Percentiles rank a stretch among this genome's conserved stretches.
phyloP scores from a whole-genome alignment of 2,797 vertebrate genomes.

The Falco peregrinus region DNA sequence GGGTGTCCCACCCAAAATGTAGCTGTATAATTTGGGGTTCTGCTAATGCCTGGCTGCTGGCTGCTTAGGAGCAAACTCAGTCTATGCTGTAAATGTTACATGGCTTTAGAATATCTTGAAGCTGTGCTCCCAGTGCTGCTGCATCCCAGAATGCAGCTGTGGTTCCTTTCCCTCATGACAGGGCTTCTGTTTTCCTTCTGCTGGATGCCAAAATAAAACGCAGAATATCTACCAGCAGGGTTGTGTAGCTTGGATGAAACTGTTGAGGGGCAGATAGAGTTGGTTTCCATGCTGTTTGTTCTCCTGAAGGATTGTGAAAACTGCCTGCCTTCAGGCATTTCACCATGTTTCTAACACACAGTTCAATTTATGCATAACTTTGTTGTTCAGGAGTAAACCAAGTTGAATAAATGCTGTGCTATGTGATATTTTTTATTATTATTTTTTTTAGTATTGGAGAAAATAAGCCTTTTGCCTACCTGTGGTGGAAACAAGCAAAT shows the following conservation, averaged over 20 bases:
- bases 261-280: background rate
- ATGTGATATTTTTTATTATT: background rate
- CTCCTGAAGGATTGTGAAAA: background rate
- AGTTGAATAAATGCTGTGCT: conserved; percentile 7
- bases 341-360: background rate
- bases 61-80: background rate
- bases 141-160: background rate
- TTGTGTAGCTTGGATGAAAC: background rate
- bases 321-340: background rate
- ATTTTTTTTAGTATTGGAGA: conserved; percentile 80
- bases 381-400: background rate
- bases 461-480: conserved; percentile 64
- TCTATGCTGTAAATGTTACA: background rate
- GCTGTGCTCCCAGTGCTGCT: background rate
- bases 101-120: background rate
- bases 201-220: background rate
- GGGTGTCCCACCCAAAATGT: background rate
- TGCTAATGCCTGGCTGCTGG: background rate
- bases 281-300: background rate
- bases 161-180: background rate
- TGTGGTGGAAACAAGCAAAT: background rate
- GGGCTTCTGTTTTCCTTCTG: background rate
- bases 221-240: background rate
- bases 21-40: background rate
- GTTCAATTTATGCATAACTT: background rate